Conservation (phyloP, 1,140 invertebrate species). For the Dinothrombium tinctorium region DNA sequence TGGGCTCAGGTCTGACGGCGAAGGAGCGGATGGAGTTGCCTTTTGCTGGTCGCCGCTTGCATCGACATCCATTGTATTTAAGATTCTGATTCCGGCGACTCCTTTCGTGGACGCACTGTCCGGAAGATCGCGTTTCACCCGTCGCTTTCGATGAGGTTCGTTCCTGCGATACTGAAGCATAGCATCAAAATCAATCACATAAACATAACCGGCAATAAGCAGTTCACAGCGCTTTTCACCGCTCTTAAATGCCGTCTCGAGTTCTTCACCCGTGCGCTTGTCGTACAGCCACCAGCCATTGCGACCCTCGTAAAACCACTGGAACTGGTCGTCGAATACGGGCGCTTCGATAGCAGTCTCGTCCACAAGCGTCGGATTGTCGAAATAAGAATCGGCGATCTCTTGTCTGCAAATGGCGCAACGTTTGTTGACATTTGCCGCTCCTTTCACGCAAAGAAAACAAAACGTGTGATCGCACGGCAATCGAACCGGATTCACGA, state of each 20-base stretch:
- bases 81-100: constrained; percentile 38
- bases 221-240: constrained; percentile 37
- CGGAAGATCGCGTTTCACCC: constrained; percentile 52
- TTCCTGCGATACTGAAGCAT: constrained; percentile 63
- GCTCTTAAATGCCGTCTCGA: constrained; percentile 33
- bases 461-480: constrained; percentile 35
- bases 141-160: constrained; percentile 48
- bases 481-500: background rate
- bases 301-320: constrained; percentile 86
- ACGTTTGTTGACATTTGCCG: constrained; percentile 47
- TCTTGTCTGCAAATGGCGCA: constrained; percentile 24
- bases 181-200: constrained; percentile 64
- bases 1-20: too few species aligned
- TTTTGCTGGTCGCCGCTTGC: too few species aligned
- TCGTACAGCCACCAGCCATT: constrained; percentile 99
- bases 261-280: constrained; percentile 57
- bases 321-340: constrained; percentile 41
- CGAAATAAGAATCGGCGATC: constrained; percentile 55
- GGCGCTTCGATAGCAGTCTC: constrained; percentile 21
- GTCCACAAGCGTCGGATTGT: constrained; percentile 48
- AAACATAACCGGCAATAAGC: constrained; percentile 72
- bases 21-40: too few species aligned
- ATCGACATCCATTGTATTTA: too few species aligned
- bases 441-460: constrained; percentile 82
- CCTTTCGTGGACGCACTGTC: constrained; percentile 41